Evolutionary conservation across 2,888 invertebrate species (phyloP).

Genomic region (Rhagonycha lutea): DNA sequence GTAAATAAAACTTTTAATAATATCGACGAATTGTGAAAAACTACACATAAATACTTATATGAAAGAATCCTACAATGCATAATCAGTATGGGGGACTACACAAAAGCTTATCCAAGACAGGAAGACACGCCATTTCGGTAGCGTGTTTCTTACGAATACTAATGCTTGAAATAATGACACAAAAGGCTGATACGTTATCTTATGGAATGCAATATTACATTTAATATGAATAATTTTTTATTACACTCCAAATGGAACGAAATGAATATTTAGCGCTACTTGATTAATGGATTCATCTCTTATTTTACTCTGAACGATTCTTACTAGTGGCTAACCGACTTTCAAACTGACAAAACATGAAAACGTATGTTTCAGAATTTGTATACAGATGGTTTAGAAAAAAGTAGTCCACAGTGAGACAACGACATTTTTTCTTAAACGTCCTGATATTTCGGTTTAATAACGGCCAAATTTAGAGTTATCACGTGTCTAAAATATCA

Average conservation of each 20-base stretch:
- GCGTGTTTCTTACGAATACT: conserved; percentile 24
- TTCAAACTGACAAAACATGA: too few species aligned
- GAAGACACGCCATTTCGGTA: conserved; percentile 29
- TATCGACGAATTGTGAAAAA: conserved; percentile 13
- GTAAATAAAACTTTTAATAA: conserved; percentile 15
- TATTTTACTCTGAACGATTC: background rate
- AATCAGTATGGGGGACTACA: conserved; percentile 14
- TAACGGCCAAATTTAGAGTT: too few species aligned
- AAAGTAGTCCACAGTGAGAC: too few species aligned
- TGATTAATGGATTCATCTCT: background rate
- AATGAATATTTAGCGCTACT: background rate
- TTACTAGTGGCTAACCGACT: too few species aligned
- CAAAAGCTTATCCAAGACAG: conserved; percentile 24
- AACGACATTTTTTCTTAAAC: too few species aligned
- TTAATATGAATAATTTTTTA: background rate
- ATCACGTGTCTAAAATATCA: too few species aligned
- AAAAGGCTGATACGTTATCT: conserved; percentile 3
- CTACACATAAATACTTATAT: conserved; percentile 5
- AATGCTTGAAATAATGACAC: conserved; percentile 2
- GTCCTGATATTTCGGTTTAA: too few species aligned
- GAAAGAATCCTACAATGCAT: conserved; percentile 8
- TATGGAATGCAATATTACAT: background rate
- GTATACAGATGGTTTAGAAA: too few species aligned
- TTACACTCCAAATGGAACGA: background rate
- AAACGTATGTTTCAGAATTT: too few species aligned